These are phyloP conservation scores for Oeneis ivallda DNA, from an alignment of 2,888 invertebrate species.

Conservation along the genomic window DNA sequence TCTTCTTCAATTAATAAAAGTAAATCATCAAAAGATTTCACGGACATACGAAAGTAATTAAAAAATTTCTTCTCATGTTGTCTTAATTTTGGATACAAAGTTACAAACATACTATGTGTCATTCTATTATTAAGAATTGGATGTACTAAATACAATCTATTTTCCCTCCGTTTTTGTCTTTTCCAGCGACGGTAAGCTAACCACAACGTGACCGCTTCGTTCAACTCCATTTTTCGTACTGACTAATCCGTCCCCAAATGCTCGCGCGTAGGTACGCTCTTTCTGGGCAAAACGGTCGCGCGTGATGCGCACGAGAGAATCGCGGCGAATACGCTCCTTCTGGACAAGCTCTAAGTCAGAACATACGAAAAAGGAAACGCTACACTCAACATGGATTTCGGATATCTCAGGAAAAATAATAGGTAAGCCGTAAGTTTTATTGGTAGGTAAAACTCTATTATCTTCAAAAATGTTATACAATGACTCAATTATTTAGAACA, in stretches of 20 bases:
- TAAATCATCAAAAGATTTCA: conserved; percentile 31
- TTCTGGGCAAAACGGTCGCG: too few species aligned
- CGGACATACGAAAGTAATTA: conserved; percentile 39
- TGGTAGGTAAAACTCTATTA: too few species aligned
- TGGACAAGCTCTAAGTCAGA: too few species aligned
- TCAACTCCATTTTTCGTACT: conserved; percentile 9
- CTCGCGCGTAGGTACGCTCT: conserved; percentile 14
- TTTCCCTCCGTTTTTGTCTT: background rate
- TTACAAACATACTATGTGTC: conserved; percentile 39
- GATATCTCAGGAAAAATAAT: too few species aligned
- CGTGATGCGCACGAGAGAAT: too few species aligned
- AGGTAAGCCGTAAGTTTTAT: too few species aligned
- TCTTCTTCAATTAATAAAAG: conserved; percentile 19
- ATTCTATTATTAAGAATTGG: conserved; percentile 37
- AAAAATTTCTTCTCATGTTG: conserved; percentile 39
- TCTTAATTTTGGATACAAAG: conserved; percentile 39
- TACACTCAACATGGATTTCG: too few species aligned
- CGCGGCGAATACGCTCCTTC: too few species aligned
- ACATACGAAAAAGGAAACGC: too few species aligned
- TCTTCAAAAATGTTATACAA: too few species aligned
- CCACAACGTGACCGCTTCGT: conserved; percentile 21
- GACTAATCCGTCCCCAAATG: conserved; percentile 1
- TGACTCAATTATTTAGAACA: too few species aligned
- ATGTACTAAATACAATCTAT: conserved; percentile 26
- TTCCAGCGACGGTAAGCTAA: conserved; percentile 20